phyloP scores from a whole-genome alignment of 2,797 vertebrate genomes.

The Liasis olivaceus region DNA sequence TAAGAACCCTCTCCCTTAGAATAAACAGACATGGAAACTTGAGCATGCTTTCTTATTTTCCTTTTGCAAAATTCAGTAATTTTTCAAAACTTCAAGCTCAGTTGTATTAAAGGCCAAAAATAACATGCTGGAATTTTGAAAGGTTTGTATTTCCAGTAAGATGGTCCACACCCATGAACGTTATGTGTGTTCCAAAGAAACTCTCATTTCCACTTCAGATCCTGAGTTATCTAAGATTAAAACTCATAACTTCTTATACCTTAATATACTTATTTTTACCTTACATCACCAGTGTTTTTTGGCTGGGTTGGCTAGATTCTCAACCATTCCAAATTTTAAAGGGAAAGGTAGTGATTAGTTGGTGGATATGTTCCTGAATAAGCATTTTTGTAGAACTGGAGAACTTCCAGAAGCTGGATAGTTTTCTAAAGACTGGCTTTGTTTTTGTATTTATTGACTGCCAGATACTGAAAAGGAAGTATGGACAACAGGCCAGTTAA shows the following conservation, averaged over 20 bases:
- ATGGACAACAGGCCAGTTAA: not conserved
- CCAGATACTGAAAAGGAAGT: not conserved
- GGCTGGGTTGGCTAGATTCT: not conserved
- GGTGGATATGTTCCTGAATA: not conserved
- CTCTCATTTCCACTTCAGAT: slow-evolving; percentile 3
- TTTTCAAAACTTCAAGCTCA: not conserved
- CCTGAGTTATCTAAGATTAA: slow-evolving; percentile 11
- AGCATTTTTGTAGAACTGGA: slow-evolving; percentile 20
- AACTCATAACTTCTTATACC: slow-evolving; percentile 23
- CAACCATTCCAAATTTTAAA: slow-evolving; percentile 1
- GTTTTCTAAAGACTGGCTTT: not conserved
- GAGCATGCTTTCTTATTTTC: not conserved
- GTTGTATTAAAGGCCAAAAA: slow-evolving; percentile 11
- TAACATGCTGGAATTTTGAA: not conserved
- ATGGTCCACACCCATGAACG: not conserved
- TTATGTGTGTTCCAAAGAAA: not conserved
- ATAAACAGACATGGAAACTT: not conserved
- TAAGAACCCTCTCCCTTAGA: not conserved
- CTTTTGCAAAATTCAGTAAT: accelerated
- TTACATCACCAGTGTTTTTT: slow-evolving; percentile 1
- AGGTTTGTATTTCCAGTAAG: not conserved
- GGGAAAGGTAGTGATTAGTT: not conserved
- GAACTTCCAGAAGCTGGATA: not conserved
- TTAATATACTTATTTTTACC: not conserved
- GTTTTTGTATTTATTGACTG: not conserved